Evolutionary conservation across 2,888 invertebrate species (phyloP).

Genomic region (Trilocha varians): DNA sequence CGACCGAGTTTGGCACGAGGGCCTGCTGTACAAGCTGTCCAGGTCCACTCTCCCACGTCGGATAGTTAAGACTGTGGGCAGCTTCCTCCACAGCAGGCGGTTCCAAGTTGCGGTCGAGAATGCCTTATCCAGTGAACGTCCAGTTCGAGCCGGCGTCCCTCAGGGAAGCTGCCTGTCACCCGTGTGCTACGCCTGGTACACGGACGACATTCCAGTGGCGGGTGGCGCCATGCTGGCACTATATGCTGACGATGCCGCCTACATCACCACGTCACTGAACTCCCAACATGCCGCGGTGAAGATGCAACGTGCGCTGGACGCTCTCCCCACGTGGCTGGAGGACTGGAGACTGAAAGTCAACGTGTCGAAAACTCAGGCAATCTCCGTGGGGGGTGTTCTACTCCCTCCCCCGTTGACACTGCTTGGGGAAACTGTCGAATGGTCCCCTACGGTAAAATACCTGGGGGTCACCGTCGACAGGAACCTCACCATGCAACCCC

Average conservation of each 20-base stretch:
- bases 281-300: too few species aligned
- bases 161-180: constrained; percentile 12
- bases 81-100: constrained; percentile 12
- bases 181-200: constrained; percentile 11
- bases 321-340: too few species aligned
- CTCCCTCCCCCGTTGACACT: too few species aligned
- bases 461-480: too few species aligned
- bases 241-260: constrained; percentile 9
- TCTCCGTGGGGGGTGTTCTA: too few species aligned
- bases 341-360: background rate
- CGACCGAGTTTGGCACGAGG: constrained; percentile 25
- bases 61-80: constrained; percentile 8
- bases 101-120: constrained; percentile 14
- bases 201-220: constrained; percentile 13
- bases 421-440: too few species aligned
- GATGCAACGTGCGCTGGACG: too few species aligned
- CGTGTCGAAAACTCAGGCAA: background rate
- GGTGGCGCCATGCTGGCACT: constrained; percentile 7
- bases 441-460: too few species aligned
- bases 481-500: too few species aligned
- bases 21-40: constrained; percentile 20
- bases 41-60: constrained; percentile 5
- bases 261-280: too few species aligned
- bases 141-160: constrained; percentile 14
- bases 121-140: background rate